Base-by-base conservation (phyloP, 64 coral and sea anemone genomes). In the Dendrophyllia cribrosa region DNA sequence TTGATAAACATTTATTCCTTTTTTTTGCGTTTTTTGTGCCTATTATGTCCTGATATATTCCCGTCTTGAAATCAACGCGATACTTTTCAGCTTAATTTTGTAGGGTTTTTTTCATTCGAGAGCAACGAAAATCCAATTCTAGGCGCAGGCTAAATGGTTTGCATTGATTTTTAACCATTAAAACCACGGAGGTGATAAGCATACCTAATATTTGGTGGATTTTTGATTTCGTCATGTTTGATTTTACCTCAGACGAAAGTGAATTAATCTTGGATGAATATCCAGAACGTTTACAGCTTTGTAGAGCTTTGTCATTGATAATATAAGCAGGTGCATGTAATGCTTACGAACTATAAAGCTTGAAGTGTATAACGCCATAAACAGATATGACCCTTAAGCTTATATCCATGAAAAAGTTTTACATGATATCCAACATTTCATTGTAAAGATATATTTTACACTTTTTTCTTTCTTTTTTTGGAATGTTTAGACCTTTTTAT, bases 251-350 rank as follows among this genome's bases (percentile, higher is more conserved):
- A 67, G 80, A 84, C 59, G 19, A 67, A 51, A 45, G 59, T 63
- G 15, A 82, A 82, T 82, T 82, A 63, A 82, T 45, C 43, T 82
- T 82, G 78, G 78, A 82, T 82, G 78, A 82, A 82, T 34, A 56
- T 4, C 53, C 12, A 67, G 63, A 13, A 51, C 17, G 43, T 22
- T 22, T 26, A 24, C n/a, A 5, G 67, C 24, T 6, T 48, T 75
- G 15, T 15, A 14, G 7, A 56, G 53, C 53, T 16, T 74, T 47
- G 15, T 6, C 46, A 17, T 51, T 75, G 72, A 75, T 75, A 43
- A 16, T 46, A 4, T 13, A 17, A 45, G 19, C 72, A 75, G 72
- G 72, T 75, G 72, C 15, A 75, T 20, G n/a, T n/a, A n/a, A n/a
- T n/a, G 1, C 53, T 4, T 34, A 34, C 34, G 34, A 34, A 34